Evolutionary conservation across 2,113 vertebrate species (phyloP), one percentile per base, ranked within the genome.

Genomic region (Pomatorhinus ruficollis): DNA sequence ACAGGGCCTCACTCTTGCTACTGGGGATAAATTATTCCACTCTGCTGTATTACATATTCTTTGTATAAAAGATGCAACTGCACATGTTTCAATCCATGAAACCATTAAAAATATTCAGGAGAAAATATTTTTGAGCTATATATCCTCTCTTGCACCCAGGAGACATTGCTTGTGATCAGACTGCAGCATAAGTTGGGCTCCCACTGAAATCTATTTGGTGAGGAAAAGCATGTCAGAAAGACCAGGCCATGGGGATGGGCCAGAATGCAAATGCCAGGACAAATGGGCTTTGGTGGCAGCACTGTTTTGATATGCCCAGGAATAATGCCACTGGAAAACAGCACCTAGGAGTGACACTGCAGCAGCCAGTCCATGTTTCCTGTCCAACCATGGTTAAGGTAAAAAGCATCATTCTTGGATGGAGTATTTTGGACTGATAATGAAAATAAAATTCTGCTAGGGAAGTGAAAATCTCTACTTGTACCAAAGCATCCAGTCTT

Each of bases 21-120:
- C 92, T 97, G 96, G 97, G 97, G 95, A 97, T 97, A 97, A 97
- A 97, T 97, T 97, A 97, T 97, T 96, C 96, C 77, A 95, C 85
- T 95, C 89, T 71, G 83, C 94, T 92, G 76, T 96, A 96, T 96
- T 97, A 96, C 93, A 97, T 95, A 97, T 97, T 96, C 96, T 96
- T 97, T 96, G 76, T 96, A 95, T 96, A 97, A 97, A 97, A 96
- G 93, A 97, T 96, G 94, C 95, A 96, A 97, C 84, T 85, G 94
- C 94, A 97, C 93, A 92, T 94, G 91, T 97, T 97, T 95, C 91
- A 90, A 95, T 97, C 94, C 91, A 93, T 83, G 89, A 97, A 97
- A 90, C 94, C 96, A 94, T 96, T 97, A 96, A 95, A 96, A 96
- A 95, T 96, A 96, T 96, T 96, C 95, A 90, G 72, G 80, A 93